Conservation (phyloP, 2,888 invertebrate species). For the Drosophila villosipedis region DNA sequence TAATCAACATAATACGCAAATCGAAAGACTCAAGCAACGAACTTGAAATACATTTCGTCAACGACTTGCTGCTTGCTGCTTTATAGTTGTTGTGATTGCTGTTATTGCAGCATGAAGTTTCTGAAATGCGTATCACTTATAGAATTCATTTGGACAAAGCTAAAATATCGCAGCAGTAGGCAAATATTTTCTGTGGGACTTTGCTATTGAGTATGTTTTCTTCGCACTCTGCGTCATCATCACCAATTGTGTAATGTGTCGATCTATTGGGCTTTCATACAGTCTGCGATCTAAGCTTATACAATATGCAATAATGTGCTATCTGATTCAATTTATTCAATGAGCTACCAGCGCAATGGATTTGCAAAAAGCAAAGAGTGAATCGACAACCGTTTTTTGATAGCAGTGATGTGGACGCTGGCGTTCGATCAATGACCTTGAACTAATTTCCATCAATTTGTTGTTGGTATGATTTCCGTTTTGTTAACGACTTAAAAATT, state of each 20-base stretch:
- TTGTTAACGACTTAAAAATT: conserved; percentile 48
- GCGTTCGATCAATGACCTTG: conserved; percentile 77
- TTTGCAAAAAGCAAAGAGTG: conserved; percentile 54
- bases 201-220: conserved; percentile 49
- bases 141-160: conserved; percentile 57
- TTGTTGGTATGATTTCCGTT: conserved; percentile 49
- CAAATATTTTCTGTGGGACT: conserved; percentile 57
- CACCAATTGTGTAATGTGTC: conserved; percentile 47
- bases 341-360: conserved; percentile 55
- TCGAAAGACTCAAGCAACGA: conserved; percentile 77
- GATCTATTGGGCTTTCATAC: not conserved
- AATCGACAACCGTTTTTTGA: conserved; percentile 34
- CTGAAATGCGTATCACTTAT: conserved; percentile 54
- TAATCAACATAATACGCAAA: conserved; percentile 59
- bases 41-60: conserved; percentile 77
- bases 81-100: conserved; percentile 27
- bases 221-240: conserved; percentile 17
- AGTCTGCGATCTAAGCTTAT: conserved; percentile 23
- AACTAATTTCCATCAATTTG: conserved; percentile 70
- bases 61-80: conserved; percentile 32
- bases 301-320: conserved; percentile 64
- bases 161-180: conserved; percentile 35
- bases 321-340: conserved; percentile 41
- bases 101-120: conserved; percentile 61
- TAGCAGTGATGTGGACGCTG: conserved; percentile 34